Percentiles rank a stretch among this genome's conserved stretches.
Conservation (phyloP, 92 coral and sea anemone species). For the Metridium senile region DNA sequence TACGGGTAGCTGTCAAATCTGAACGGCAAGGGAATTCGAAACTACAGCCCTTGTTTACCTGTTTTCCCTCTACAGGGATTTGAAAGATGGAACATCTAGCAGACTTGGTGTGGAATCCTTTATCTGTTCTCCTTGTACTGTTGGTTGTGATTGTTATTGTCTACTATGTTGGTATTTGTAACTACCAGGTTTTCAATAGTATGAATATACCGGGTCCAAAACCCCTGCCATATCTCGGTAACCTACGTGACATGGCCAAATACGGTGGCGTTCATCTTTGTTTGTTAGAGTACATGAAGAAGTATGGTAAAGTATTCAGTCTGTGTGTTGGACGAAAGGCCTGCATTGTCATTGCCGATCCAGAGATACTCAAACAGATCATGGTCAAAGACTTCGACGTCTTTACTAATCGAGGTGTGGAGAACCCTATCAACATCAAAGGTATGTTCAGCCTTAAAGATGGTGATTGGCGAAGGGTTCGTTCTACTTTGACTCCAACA, state of each 20-base stretch:
- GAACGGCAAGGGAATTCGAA: no score
- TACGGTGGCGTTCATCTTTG: constrained; percentile 63
- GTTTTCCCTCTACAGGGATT: not conserved
- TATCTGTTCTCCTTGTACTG: constrained; percentile 15
- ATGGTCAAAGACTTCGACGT: constrained; percentile 72
- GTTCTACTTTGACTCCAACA: constrained; percentile 49
- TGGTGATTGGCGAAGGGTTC: constrained; percentile 72
- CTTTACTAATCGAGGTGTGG: constrained; percentile 58
- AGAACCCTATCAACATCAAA: not conserved
- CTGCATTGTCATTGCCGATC: constrained; percentile 61
- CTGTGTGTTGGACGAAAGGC: constrained; percentile 54
- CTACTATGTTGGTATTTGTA: constrained; percentile 52
- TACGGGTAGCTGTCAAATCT: no score
- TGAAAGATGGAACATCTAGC: not conserved
- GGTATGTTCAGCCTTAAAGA: constrained; percentile 13
- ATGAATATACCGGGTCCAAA: constrained; percentile 67
- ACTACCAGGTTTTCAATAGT: constrained; percentile 35
- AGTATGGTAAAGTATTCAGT: constrained; percentile 67
- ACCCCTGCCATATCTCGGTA: constrained; percentile 68
- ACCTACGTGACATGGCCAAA: constrained; percentile 52
- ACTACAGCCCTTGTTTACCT: no score
- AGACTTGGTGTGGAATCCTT: not conserved
- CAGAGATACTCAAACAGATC: constrained; percentile 63
- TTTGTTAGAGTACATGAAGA: constrained; percentile 57
- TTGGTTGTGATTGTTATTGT: constrained; percentile 28